A percentile compares a stretch with the other conserved stretches of the same genome.
Evolutionary conservation across 2,888 invertebrate genomes (phyloP).

Genomic region (Taenaris catops): DNA sequence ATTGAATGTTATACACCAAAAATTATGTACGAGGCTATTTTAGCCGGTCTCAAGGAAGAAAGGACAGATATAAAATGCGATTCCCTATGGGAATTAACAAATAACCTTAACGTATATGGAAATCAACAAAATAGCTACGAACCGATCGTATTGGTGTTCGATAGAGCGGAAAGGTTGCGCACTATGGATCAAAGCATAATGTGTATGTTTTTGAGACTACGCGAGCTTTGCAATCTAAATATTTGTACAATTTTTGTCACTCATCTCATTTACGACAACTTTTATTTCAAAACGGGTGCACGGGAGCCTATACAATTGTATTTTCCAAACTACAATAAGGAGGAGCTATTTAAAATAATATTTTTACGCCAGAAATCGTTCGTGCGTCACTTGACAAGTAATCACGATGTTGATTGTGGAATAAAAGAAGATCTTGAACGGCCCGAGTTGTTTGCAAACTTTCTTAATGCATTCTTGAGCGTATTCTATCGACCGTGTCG

Average conservation of each 20-base stretch:
- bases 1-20: constrained; percentile 89
- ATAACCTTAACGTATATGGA: constrained; percentile 55
- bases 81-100: constrained; percentile 83
- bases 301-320: constrained; percentile 86
- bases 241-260: constrained; percentile 88
- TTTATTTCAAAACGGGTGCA: constrained; percentile 83
- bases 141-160: constrained; percentile 84
- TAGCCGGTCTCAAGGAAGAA: constrained; percentile 76
- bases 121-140: constrained; percentile 38
- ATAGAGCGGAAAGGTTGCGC: constrained; percentile 89
- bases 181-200: constrained; percentile 87
- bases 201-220: constrained; percentile 85
- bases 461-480: constrained; percentile 89
- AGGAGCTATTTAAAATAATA: constrained; percentile 79
- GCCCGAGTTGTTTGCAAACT: constrained; percentile 85
- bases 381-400: constrained; percentile 43
- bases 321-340: constrained; percentile 90
- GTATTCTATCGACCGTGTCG: constrained; percentile 92
- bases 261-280: constrained; percentile 90
- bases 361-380: constrained; percentile 54
- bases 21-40: constrained; percentile 87
- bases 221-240: constrained; percentile 85
- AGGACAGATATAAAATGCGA: constrained; percentile 80
- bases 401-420: constrained; percentile 39
- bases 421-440: constrained; percentile 49